Evolutionary conservation across 1,140 invertebrate species (phyloP).

Genomic region (Harpegnathos saltator): DNA sequence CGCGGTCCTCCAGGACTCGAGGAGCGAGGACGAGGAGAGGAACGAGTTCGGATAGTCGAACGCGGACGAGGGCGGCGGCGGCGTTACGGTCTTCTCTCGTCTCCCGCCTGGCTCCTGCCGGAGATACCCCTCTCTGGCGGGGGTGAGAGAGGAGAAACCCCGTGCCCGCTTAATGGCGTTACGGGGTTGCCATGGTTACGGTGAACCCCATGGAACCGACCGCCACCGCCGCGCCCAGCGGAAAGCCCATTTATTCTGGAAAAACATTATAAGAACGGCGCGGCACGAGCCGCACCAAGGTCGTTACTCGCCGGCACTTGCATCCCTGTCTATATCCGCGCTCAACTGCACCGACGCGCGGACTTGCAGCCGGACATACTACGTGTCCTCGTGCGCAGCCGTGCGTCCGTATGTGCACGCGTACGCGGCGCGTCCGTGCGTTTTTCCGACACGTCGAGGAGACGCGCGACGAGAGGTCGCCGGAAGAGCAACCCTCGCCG

Average conservation of each 20-base stretch:
- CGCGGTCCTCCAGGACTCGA: slow-evolving; percentile 73
- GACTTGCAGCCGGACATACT: too few relatives aligned
- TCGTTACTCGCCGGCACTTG: slow-evolving; percentile 63
- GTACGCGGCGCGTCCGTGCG: neutral
- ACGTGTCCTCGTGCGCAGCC: too few relatives aligned
- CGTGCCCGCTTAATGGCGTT: slow-evolving; percentile 84
- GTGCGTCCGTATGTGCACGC: too few relatives aligned
- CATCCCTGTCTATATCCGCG: slow-evolving; percentile 18
- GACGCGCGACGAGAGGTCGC: neutral
- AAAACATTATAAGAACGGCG: slow-evolving; percentile 85
- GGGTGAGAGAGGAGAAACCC: slow-evolving; percentile 64
- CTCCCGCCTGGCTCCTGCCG: slow-evolving; percentile 19
- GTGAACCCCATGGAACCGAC: slow-evolving; percentile 82
- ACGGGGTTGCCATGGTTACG: slow-evolving; percentile 84
- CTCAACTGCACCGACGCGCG: neutral
- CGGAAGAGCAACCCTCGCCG: slow-evolving; percentile 6
- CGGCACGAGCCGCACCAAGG: slow-evolving; percentile 59
- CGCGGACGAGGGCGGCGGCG: slow-evolving; percentile 6
- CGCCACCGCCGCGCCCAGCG: slow-evolving; percentile 72
- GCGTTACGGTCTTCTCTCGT: slow-evolving; percentile 54
- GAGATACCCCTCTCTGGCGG: slow-evolving; percentile 24
- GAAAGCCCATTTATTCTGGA: slow-evolving; percentile 86
- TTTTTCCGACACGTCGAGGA: slow-evolving; percentile 12
- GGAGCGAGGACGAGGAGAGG: slow-evolving; percentile 18
- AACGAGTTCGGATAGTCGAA: slow-evolving; percentile 38